A percentile compares a stretch with the other conserved stretches of the same genome.
These are phyloP conservation scores for Drosophila melanosoma DNA, from an alignment of 2,888 invertebrate species.

Conservation along the genomic window DNA sequence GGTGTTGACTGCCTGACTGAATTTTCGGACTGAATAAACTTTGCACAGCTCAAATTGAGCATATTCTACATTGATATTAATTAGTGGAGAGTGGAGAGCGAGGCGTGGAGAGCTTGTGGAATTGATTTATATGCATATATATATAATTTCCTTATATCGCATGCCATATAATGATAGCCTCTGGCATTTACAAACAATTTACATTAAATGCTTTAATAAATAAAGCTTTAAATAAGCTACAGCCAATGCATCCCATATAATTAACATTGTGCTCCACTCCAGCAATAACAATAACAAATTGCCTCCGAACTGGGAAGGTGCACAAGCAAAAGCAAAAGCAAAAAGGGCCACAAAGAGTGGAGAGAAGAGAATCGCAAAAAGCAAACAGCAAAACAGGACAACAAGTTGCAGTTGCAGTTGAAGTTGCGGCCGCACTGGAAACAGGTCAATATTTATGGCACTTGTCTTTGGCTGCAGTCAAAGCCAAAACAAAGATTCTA, in stretches of 20 bases:
- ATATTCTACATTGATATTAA: slow-evolving; percentile 67
- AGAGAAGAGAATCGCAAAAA: slow-evolving; percentile 12
- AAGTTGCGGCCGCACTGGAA: slow-evolving; percentile 3
- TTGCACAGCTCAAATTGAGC: slow-evolving; percentile 24
- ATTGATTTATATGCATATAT: slow-evolving; percentile 66
- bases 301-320: slow-evolving; percentile 57
- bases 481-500: slow-evolving; percentile 12
- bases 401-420: slow-evolving; percentile 35
- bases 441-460: slow-evolving; percentile 69
- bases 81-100: slow-evolving; percentile 40
- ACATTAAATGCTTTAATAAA: slow-evolving; percentile 81
- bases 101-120: slow-evolving; percentile 10
- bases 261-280: slow-evolving; percentile 47
- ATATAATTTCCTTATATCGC: slow-evolving; percentile 52
- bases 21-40: slow-evolving; percentile 33
- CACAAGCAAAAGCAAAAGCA: slow-evolving; percentile 50
- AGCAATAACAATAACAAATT: slow-evolving; percentile 74
- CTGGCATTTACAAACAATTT: slow-evolving; percentile 77
- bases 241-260: slow-evolving; percentile 61
- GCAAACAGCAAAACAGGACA: slow-evolving; percentile 18
- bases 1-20: slow-evolving; percentile 70
- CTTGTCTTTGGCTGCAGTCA: slow-evolving; percentile 45
- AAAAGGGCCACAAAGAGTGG: slow-evolving; percentile 30
- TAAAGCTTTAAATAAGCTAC: slow-evolving; percentile 74
- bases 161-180: slow-evolving; percentile 71